Evolutionary conservation across 2,113 vertebrate species (phyloP).

Genomic region (Leiothrix lutea): DNA sequence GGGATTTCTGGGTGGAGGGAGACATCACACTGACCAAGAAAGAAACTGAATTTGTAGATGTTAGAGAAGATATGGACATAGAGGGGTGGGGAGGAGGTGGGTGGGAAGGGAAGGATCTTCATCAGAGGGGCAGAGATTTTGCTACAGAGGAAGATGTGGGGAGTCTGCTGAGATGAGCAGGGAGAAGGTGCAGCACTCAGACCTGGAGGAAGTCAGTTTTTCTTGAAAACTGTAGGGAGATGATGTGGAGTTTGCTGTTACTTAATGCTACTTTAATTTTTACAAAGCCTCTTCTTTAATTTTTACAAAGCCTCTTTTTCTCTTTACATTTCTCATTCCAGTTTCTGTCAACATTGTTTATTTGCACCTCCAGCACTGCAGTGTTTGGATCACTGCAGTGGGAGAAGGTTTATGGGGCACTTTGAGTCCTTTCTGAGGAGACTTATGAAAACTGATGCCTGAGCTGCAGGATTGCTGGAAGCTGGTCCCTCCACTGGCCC

Average conservation of each 20-base stretch:
- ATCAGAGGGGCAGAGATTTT: not conserved
- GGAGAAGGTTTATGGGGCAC: not conserved
- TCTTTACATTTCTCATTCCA: not conserved
- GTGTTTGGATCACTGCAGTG: rapidly evolving
- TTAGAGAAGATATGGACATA: not conserved
- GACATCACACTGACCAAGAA: not conserved
- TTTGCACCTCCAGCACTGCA: not conserved
- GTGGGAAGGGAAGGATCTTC: not conserved
- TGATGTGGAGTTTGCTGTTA: not conserved
- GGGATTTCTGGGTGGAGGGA: not conserved
- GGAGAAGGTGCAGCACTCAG: not conserved
- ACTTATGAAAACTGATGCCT: not conserved
- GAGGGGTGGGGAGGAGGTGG: not conserved
- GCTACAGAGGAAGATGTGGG: not conserved
- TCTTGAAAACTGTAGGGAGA: not conserved
- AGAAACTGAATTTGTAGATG: not conserved
- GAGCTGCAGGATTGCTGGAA: not conserved
- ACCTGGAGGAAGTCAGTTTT: not conserved
- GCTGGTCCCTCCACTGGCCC: not conserved
- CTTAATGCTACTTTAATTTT: not conserved
- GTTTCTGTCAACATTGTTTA: not conserved
- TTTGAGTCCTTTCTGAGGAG: not conserved
- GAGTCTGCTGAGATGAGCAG: not conserved
- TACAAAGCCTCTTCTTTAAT: not conserved
- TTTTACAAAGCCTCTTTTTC: not conserved